phyloP scores from a whole-genome alignment of 2,888 invertebrate species.

The Lycaena phlaeas region DNA sequence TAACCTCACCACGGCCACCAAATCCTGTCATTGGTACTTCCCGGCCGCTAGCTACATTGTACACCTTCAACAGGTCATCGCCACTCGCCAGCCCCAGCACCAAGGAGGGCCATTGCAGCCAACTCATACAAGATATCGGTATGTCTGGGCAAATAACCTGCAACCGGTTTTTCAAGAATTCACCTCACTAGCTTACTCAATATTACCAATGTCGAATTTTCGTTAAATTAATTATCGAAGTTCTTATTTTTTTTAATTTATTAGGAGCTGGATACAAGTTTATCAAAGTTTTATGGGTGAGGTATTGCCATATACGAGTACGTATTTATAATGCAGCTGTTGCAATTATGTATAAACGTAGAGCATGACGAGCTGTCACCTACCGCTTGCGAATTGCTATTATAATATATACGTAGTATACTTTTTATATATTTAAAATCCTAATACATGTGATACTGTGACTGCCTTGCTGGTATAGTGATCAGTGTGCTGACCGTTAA shows the following conservation, averaged over 20 bases:
- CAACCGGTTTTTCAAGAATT: not conserved
- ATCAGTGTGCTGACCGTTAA: too few relatives aligned
- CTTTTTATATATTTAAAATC: too few relatives aligned
- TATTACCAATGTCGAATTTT: not conserved
- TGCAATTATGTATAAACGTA: too few relatives aligned
- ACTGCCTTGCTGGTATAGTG: not conserved
- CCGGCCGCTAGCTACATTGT: conserved; percentile 34
- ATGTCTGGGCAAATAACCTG: conserved; percentile 42
- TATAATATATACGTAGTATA: too few relatives aligned
- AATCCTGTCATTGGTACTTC: conserved; percentile 36
- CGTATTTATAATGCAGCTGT: too few relatives aligned
- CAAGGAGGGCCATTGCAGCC: conserved; percentile 39
- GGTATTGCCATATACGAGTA: too few relatives aligned
- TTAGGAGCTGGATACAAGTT: not conserved
- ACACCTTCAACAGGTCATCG: conserved; percentile 28
- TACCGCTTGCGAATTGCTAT: too few relatives aligned
- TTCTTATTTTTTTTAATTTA: not conserved
- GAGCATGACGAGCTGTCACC: too few relatives aligned
- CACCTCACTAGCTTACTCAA: too few relatives aligned
- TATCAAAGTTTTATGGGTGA: too few relatives aligned
- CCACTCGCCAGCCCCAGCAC: conserved; percentile 32
- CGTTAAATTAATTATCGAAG: not conserved
- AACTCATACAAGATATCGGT: conserved; percentile 39
- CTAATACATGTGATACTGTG: not conserved
- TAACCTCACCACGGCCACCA: conserved; percentile 23